Evolutionary conservation across 2,113 vertebrate species (phyloP).

Genomic region (Oryzias javanicus): DNA sequence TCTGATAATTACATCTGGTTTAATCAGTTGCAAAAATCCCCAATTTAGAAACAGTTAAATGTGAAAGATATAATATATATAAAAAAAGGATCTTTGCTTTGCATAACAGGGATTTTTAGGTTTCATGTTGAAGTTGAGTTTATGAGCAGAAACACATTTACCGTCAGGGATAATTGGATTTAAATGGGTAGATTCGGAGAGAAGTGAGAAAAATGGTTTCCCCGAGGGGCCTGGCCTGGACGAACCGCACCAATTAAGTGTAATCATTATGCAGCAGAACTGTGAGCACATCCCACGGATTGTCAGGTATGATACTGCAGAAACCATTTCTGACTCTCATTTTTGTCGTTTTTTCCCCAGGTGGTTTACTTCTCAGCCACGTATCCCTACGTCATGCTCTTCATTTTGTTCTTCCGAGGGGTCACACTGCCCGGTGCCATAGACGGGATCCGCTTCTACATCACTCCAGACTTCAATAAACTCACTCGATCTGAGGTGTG

Average conservation of each 20-base stretch:
- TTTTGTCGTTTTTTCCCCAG: no score
- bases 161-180: slow-evolving; percentile 60
- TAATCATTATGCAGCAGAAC: slow-evolving; percentile 52
- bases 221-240: slow-evolving; percentile 40
- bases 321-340: neutral
- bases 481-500: slow-evolving; percentile 83
- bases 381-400: slow-evolving; percentile 91
- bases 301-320: neutral
- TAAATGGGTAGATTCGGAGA: slow-evolving; percentile 53
- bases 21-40: neutral
- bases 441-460: slow-evolving; percentile 88
- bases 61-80: neutral
- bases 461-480: slow-evolving; percentile 88
- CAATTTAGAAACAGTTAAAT: neutral
- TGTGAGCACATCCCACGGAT: slow-evolving; percentile 14
- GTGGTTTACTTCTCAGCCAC: slow-evolving; percentile 93
- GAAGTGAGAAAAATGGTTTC: slow-evolving; percentile 40
- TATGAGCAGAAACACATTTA: slow-evolving; percentile 43
- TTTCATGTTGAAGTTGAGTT: slow-evolving; percentile 19
- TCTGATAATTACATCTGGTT: neutral
- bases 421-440: slow-evolving; percentile 87
- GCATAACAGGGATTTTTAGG: slow-evolving; percentile 20
- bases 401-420: slow-evolving; percentile 89
- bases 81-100: neutral
- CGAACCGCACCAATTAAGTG: slow-evolving; percentile 60